Conservation (phyloP, 2,888 invertebrate species). For the Nymphalis polychloros region DNA sequence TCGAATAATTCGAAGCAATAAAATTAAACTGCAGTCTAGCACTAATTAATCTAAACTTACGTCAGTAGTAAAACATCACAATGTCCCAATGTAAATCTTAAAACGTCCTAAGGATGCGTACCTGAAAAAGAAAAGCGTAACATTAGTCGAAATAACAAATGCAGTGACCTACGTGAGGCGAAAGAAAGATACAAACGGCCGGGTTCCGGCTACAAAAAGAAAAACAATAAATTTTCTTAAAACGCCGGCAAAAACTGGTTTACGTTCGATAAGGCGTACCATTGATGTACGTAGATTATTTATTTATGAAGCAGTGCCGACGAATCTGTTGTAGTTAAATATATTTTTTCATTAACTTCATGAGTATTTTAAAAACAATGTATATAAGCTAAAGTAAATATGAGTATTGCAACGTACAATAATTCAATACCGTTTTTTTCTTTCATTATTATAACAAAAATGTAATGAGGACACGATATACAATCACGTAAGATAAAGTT, state of each 20-base stretch:
- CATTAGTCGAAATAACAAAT: constrained; percentile 55
- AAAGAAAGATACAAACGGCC: constrained; percentile 53
- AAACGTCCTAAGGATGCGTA: constrained; percentile 29
- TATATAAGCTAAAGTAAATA: too few relatives aligned
- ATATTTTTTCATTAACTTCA: too few relatives aligned
- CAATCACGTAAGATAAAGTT: too few relatives aligned
- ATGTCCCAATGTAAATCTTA: constrained; percentile 17
- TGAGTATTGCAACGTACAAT: too few relatives aligned
- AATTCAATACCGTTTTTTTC: too few relatives aligned
- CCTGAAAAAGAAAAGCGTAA: constrained; percentile 43
- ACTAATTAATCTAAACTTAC: constrained; percentile 5
- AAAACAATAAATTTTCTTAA: constrained; percentile 73
- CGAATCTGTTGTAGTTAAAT: too few relatives aligned
- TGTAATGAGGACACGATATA: too few relatives aligned
- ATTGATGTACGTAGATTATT: constrained; percentile 39
- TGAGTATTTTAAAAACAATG: too few relatives aligned
- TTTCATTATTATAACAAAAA: too few relatives aligned
- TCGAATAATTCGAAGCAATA: not conserved
- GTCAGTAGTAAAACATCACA: constrained; percentile 8
- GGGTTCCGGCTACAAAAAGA: constrained; percentile 59
- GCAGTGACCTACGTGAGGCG: constrained; percentile 57
- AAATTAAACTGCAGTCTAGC: not conserved
- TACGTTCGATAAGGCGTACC: constrained; percentile 49
- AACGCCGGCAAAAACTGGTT: constrained; percentile 64
- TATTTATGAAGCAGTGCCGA: not conserved